Evolutionary conservation across 37 sponge, comb jelly and placozoan genomes (phyloP), one percentile per base, ranked within the genome.

Genomic region (Beroe forskalii): DNA sequence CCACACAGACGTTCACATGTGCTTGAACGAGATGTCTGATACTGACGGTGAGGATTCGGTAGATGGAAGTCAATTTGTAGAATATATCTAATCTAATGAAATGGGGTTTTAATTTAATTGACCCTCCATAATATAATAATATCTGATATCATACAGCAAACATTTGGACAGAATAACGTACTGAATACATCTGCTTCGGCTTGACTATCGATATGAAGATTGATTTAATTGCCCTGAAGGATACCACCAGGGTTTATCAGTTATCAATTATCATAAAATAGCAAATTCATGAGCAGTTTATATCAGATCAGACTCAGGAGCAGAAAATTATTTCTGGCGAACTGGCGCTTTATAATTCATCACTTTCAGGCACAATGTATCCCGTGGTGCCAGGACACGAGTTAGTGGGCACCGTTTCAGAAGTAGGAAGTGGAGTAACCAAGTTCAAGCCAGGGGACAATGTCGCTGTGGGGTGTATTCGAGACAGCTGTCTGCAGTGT

Each of bases 401-500:
- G 86, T 25, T 80, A 9, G 86, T 80, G 30, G 86, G 86, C 0
- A 44, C 55, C 14, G 86, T 80, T 14, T 22, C 40, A 38, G 86
- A 80, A 25, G 55, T 80, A 30, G 86, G 86, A 41, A 17, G 28
- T 1, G 27, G 3, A 44, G 86, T 80, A 1, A 43, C 48, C 44
- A 35, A 38, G 48, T 32, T 80, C 8, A 25, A 9, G 20, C 48
- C 42, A 48, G 86, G 86, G 31, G 86, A 80, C 31, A 8, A 80
- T 25, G 86, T 80, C 48, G 86, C 48, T 4, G 86, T 43, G 44
- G 86, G 86, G 1, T 80, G 86, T 48, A 80, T 44, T 27, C 14
- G 86, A 24, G 86, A 80, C 30, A 80, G 86, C 30, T 80, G 86
- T 42, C n/a, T 80, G 86, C 20, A 41, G 38, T 80, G 86, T 80